These are phyloP conservation scores for Apoda limacodes DNA, from an alignment of 2,888 invertebrate species.

Conservation along the genomic window DNA sequence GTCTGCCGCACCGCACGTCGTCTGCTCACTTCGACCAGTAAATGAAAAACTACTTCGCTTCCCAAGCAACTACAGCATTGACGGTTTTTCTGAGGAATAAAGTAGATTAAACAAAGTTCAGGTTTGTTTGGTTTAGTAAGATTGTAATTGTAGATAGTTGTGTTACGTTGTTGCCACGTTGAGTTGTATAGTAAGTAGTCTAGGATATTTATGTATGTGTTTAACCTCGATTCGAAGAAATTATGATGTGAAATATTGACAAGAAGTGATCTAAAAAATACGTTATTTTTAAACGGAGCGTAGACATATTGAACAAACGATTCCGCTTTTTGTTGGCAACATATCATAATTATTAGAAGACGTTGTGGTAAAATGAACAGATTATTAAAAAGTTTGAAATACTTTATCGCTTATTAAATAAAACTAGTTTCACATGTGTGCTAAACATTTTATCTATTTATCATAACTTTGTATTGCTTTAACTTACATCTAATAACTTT, in stretches of 20 bases:
- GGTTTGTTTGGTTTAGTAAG: conserved; percentile 30
- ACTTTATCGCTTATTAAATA: not conserved
- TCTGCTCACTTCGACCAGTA: conserved; percentile 34
- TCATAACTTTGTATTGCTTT: too few species aligned
- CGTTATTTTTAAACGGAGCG: too few species aligned
- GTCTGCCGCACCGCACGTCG: conserved; percentile 44
- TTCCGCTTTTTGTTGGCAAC: conserved; percentile 28
- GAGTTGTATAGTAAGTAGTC: too few species aligned
- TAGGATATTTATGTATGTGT: too few species aligned
- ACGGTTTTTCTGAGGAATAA: conserved; percentile 30
- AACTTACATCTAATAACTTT: too few species aligned
- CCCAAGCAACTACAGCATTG: conserved; percentile 18
- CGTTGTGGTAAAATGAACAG: conserved; percentile 35
- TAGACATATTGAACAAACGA: too few species aligned
- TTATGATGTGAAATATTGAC: too few species aligned
- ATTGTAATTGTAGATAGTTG: conserved; percentile 28
- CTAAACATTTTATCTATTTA: too few species aligned
- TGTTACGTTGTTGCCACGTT: conserved; percentile 63
- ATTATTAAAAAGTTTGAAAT: conserved; percentile 1
- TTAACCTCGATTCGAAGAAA: conserved; percentile 67
- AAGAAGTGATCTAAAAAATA: too few species aligned
- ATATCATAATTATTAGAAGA: too few species aligned
- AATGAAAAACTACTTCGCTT: too few species aligned
- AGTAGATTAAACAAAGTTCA: conserved; percentile 40
- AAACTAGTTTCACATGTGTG: not conserved